A percentile compares a stretch with the other conserved stretches of the same genome.
Evolutionary conservation across 2,888 invertebrate genomes (phyloP).

Genomic region (Lasius fuliginosus): DNA sequence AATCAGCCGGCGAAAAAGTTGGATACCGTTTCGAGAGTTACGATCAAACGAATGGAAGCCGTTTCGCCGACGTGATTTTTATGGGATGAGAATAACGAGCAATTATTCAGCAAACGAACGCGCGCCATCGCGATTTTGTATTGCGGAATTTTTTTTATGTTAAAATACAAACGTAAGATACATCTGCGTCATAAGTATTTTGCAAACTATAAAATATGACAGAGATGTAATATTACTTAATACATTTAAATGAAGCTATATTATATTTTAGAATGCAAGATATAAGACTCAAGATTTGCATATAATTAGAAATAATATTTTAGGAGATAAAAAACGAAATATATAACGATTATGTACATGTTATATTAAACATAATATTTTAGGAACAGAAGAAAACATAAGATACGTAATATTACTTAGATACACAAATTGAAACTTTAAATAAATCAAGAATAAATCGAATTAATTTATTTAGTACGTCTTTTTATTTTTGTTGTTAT

Average conservation of each 20-base stretch:
- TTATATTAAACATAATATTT: neutral
- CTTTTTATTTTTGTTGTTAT: neutral
- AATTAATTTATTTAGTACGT: neutral
- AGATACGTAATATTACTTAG: neutral
- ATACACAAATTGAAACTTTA: neutral
- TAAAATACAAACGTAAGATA: neutral
- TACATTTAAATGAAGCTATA: neutral
- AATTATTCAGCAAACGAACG: slow-evolving; percentile 23
- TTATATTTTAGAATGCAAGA: neutral
- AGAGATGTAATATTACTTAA: neutral
- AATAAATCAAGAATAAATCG: neutral
- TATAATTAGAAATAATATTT: neutral
- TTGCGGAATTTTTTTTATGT: neutral
- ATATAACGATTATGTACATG: neutral
- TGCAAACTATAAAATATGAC: neutral
- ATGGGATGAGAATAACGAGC: slow-evolving; percentile 28
- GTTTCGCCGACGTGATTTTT: slow-evolving; percentile 22
- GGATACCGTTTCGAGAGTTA: slow-evolving; percentile 26
- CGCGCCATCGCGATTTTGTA: neutral
- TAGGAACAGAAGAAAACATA: neutral
- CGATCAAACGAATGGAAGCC: slow-evolving; percentile 24
- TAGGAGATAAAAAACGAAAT: neutral
- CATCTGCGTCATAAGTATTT: neutral
- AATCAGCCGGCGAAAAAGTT: slow-evolving; percentile 33
- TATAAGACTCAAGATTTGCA: neutral